Evolutionary conservation across 2,797 vertebrate species (phyloP).

Genomic region (Triplophysa yarkandensis): DNA sequence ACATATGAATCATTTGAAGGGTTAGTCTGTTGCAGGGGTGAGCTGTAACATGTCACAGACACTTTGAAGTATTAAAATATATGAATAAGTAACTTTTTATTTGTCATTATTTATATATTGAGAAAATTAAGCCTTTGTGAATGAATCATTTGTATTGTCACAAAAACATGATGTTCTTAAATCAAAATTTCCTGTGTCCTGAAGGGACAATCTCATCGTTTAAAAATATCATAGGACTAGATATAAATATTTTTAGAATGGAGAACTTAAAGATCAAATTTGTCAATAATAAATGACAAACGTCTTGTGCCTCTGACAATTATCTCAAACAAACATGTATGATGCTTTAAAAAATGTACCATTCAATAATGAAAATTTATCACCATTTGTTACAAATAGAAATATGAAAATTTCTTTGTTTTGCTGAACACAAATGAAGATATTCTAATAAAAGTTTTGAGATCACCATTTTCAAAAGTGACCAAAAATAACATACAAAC

Average conservation of each 20-base stretch:
- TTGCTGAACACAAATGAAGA: too few relatives aligned
- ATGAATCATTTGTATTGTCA: not conserved
- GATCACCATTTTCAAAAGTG: too few relatives aligned
- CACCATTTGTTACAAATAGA: too few relatives aligned
- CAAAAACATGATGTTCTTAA: not conserved
- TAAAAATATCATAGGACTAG: not conserved
- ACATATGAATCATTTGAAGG: not conserved
- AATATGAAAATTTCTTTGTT: too few relatives aligned
- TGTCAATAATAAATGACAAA: constrained; percentile 12
- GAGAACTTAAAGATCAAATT: not conserved
- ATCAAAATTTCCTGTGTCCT: too few relatives aligned
- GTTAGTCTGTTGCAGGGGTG: not conserved
- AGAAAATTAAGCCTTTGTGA: constrained; percentile 15
- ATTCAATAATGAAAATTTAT: too few relatives aligned
- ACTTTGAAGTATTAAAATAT: not conserved
- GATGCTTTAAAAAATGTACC: not conserved
- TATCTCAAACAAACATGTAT: not conserved
- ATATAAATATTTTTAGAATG: not conserved
- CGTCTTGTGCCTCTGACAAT: not conserved
- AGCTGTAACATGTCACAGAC: not conserved
- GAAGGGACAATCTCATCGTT: not conserved
- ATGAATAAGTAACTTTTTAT: not conserved
- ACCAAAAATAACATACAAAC: too few relatives aligned
- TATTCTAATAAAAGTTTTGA: too few relatives aligned
- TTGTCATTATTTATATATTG: constrained; percentile 27